Base-by-base conservation (phyloP, 1,140 invertebrate species). In the Neuroterus valhalla region DNA sequence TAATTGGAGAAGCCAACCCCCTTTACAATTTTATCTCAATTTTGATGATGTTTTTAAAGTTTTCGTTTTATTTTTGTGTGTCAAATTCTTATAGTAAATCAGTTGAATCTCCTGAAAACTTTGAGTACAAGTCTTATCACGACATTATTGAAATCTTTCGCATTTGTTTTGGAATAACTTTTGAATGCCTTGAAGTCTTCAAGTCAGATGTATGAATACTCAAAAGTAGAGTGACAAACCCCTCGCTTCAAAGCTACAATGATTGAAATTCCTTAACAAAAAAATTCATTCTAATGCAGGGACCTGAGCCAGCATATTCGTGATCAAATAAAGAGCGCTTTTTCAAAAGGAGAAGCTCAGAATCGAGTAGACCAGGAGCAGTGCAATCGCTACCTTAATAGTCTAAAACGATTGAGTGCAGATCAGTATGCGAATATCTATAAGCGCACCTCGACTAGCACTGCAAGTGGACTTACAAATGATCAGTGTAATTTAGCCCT, bases 291-390 rank as follows among this genome's bases (percentile, higher is more conserved):
- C n/a, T n/a, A n/a, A n/a, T 83, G 79, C 88, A 96, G 96, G 83
- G 96, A 97, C 89, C 88, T 96, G 52, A 94, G 94, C 70, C 92
- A 94, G 82, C 91, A 93, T 82, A 92, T 97, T 75, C 92, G 95
- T 78, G 90, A 94, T 43, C 91, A 93, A 88, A 84, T 97, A 0
- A 93, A 93, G 81, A 80, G 87, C 76, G 90, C 93, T 2, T 96
- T 96, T 84, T 89, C 92, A 62, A 90, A 91, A 72, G 92, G 92
- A 48, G 91, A 93, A 75, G 88, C 90, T 77, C 82, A 91, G 62
- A 86, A 78, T 66, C 88, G 90, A 73, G 71, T 85, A 14, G 90
- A 94, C 84, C 83, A 91, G 52, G 90, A 92, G 72, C 81, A 91
- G 78, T 95, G 95, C 84, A 91, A 93, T 71, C 89, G 89, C 44